Percentiles rank a stretch among this genome's conserved stretches.
Conservation (phyloP, 2,113 vertebrate species). For the Syrrhaptes paradoxus region DNA sequence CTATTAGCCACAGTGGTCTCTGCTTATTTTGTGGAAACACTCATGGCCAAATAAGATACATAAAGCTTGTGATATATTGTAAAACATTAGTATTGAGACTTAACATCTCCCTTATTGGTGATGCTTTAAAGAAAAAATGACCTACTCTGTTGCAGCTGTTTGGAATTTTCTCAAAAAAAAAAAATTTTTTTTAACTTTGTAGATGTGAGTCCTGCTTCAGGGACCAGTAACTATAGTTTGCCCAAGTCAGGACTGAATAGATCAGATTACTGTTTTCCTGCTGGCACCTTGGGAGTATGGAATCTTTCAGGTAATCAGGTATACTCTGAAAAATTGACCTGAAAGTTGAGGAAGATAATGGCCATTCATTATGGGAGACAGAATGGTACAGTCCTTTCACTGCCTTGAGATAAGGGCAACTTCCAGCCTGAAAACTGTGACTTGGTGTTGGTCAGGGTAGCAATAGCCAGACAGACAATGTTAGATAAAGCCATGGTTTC, state of each 20-base stretch:
- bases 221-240: background rate
- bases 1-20: background rate
- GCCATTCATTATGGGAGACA: background rate
- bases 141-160: background rate
- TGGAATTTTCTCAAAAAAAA: background rate
- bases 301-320: background rate
- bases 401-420: background rate
- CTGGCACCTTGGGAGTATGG: background rate
- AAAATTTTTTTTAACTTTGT: background rate
- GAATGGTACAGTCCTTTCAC: background rate
- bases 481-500: slow-evolving; percentile 22
- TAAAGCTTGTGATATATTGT: background rate
- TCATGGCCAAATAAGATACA: background rate
- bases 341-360: background rate
- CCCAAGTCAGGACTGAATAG: background rate
- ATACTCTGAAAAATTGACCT: background rate
- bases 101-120: background rate
- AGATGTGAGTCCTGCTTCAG: background rate
- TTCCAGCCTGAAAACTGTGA: background rate
- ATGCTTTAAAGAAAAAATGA: background rate
- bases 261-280: background rate
- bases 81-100: background rate
- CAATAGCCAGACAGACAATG: background rate
- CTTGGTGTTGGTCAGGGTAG: background rate
- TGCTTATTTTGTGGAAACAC: background rate